A percentile compares a stretch with the other conserved stretches of the same genome.
These are phyloP conservation scores for Saturnia japonica DNA, from an alignment of 2,888 invertebrate species.

Conservation along the genomic window DNA sequence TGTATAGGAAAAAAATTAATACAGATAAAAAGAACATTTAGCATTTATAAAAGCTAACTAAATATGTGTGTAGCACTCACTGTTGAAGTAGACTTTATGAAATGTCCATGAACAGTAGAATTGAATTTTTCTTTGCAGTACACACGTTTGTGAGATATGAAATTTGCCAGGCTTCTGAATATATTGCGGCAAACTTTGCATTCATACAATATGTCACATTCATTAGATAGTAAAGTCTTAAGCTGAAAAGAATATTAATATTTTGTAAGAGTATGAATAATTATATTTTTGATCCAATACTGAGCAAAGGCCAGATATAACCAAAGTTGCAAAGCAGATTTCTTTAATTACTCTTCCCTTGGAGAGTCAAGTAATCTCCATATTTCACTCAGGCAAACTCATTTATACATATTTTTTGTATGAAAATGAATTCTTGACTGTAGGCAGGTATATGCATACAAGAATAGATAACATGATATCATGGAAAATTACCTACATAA, in stretches of 20 bases:
- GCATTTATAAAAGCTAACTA: conserved; percentile 8
- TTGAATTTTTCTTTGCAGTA: conserved; percentile 87
- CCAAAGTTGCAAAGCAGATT: neutral
- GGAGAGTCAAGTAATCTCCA: neutral
- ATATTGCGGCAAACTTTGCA: conserved; percentile 93
- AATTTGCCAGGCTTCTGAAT: conserved; percentile 93
- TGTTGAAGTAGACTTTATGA: conserved; percentile 64
- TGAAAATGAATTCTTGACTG: too few relatives aligned
- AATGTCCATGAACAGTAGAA: conserved; percentile 68
- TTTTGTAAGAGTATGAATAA: neutral
- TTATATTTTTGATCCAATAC: neutral
- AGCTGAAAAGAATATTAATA: conserved; percentile 77
- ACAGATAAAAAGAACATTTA: neutral
- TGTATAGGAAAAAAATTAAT: conserved; percentile 38
- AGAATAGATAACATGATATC: neutral
- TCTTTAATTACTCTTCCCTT: neutral
- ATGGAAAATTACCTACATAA: neutral
- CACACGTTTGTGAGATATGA: conserved; percentile 93
- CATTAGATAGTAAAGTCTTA: conserved; percentile 87
- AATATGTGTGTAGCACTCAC: conserved; percentile 55
- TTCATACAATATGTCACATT: conserved; percentile 95
- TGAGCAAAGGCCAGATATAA: neutral
- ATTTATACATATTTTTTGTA: neutral
- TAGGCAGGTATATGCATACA: neutral
- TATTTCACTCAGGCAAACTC: neutral